Evolutionary conservation across 2,797 vertebrate species (phyloP).

Genomic region (Chiloscyllium punctatum): DNA sequence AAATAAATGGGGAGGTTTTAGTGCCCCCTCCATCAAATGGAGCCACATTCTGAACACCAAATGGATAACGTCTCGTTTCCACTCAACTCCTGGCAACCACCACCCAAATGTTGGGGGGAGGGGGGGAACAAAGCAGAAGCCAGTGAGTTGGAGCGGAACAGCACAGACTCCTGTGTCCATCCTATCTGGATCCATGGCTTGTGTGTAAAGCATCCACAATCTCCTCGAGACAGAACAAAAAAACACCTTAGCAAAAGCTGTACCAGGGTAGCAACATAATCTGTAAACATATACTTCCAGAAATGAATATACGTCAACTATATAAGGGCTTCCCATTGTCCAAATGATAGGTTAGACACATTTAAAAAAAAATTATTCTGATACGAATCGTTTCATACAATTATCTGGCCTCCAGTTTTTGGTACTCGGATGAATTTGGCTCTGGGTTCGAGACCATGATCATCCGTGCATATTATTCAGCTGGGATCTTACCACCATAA

Average conservation of each 20-base stretch:
- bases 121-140: neutral
- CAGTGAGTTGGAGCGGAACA: neutral
- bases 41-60: neutral
- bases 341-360: conserved; percentile 4
- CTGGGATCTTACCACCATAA: neutral
- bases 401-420: conserved; percentile 25
- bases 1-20: neutral
- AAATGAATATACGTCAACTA: conserved; percentile 14
- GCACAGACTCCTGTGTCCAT: neutral
- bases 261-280: conserved; percentile 28
- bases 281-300: conserved; percentile 18
- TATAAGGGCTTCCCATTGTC: conserved; percentile 27
- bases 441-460: neutral
- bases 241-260: conserved; percentile 27
- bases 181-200: neutral
- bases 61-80: neutral
- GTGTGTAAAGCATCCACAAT: neutral
- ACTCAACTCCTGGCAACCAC: neutral
- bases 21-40: neutral
- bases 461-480: conserved; percentile 32
- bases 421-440: neutral
- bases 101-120: neutral
- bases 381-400: conserved; percentile 19
- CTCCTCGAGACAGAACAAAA: neutral
- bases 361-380: conserved; percentile 29